A percentile compares a stretch with the other conserved stretches of the same genome.
These are phyloP conservation scores for Drosophila albomicans DNA, from an alignment of 1,140 invertebrate species.

Conservation along the genomic window DNA sequence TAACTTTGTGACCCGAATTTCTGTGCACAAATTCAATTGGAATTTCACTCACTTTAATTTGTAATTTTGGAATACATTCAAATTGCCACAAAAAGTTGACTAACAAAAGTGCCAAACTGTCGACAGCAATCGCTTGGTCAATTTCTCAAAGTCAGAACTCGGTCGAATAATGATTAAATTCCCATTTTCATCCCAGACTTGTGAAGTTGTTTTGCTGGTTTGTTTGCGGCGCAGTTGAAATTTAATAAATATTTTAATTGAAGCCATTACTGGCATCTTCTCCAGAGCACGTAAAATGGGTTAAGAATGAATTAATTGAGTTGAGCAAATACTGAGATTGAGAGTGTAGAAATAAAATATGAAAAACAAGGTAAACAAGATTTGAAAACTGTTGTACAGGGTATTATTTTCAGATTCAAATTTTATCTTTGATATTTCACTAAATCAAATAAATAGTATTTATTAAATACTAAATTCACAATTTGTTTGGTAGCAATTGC, in stretches of 20 bases:
- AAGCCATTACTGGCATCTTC: constrained; percentile 23
- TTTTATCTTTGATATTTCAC: too few relatives aligned
- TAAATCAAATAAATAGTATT: too few relatives aligned
- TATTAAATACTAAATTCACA: too few relatives aligned
- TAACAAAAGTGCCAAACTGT: constrained; percentile 53
- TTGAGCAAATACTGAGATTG: not conserved
- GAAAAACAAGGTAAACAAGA: too few relatives aligned
- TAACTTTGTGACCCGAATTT: constrained; percentile 5
- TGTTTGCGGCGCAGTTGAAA: constrained; percentile 33
- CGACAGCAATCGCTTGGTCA: constrained; percentile 45
- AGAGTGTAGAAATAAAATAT: too few relatives aligned
- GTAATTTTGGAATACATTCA: constrained; percentile 8
- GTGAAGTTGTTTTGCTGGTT: constrained; percentile 12
- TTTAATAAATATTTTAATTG: constrained; percentile 43
- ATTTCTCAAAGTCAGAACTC: constrained; percentile 50
- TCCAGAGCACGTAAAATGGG: not conserved
- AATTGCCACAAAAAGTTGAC: constrained; percentile 18
- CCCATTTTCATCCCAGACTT: constrained; percentile 5
- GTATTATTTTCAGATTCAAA: too few relatives aligned
- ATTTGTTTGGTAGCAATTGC: too few relatives aligned
- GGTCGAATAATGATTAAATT: constrained; percentile 43
- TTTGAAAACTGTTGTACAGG: too few relatives aligned
- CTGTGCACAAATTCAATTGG: constrained; percentile 9
- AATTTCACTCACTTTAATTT: constrained; percentile 16
- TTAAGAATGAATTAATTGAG: not conserved